These are phyloP conservation scores for Drosophila orena DNA, from an alignment of 1,140 invertebrate species.

Conservation along the genomic window DNA sequence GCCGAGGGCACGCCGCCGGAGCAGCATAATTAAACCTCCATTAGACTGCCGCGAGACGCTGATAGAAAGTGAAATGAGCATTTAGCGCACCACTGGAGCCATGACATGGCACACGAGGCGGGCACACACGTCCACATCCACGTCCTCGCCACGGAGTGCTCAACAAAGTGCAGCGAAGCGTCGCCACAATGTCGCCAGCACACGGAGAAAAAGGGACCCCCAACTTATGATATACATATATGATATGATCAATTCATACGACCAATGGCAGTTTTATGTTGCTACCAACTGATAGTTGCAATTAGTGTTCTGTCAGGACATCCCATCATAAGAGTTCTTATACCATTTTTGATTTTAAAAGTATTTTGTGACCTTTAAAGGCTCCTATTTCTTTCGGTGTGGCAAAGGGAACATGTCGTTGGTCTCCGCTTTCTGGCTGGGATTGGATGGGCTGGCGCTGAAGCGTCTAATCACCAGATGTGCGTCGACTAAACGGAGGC, in stretches of 20 bases:
- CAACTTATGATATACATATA: no score
- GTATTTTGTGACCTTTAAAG: no score
- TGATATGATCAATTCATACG: no score
- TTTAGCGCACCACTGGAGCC: conserved; percentile 68
- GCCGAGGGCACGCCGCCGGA: conserved; percentile 54
- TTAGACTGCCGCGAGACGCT: conserved; percentile 67
- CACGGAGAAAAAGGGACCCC: conserved; percentile 11
- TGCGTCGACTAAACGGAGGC: conserved; percentile 45
- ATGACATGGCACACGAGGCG: conserved; percentile 60
- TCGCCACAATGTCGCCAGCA: conserved; percentile 47
- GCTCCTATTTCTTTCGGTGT: not conserved
- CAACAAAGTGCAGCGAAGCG: conserved; percentile 69
- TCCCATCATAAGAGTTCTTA: no score
- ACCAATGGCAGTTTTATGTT: no score
- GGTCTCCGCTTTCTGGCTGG: conserved; percentile 24
- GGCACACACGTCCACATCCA: conserved; percentile 10
- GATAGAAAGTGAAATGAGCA: conserved; percentile 80
- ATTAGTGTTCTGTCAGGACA: not conserved
- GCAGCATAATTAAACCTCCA: conserved; percentile 74
- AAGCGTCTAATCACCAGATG: conserved; percentile 50
- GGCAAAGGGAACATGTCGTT: conserved; percentile 8
- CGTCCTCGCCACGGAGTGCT: conserved; percentile 18
- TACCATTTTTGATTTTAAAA: no score
- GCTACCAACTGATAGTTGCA: no score
- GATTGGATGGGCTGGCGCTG: conserved; percentile 39